Evolutionary conservation across 2,797 vertebrate genomes (phyloP).

Genomic region (Parotocinclus haroldoi): DNA sequence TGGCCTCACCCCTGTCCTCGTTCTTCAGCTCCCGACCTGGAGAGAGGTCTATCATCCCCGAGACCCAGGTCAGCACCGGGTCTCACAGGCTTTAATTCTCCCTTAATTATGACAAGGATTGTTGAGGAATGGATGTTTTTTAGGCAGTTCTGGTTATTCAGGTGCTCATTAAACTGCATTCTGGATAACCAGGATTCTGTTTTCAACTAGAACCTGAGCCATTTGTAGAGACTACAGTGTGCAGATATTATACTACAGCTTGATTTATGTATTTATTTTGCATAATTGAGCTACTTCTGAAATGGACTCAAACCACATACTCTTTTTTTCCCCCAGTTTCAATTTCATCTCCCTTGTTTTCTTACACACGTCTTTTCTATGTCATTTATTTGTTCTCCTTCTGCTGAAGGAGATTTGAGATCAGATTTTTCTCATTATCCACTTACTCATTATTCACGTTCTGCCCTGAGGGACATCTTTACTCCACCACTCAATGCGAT

Average conservation of each 20-base stretch:
- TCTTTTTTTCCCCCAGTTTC: conserved; percentile 44
- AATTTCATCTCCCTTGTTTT: conserved; percentile 47
- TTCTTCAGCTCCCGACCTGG: conserved; percentile 93
- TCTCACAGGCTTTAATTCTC: conserved; percentile 2
- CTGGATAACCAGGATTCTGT: conserved; percentile 1
- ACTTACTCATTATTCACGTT: conserved; percentile 35
- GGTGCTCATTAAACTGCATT: conserved; percentile 14
- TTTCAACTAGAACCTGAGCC: conserved; percentile 10
- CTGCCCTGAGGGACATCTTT: neutral
- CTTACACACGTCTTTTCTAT: conserved; percentile 13
- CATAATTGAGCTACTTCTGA: conserved; percentile 31
- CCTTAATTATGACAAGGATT: conserved; percentile 12
- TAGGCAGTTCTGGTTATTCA: conserved; percentile 8
- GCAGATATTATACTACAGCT: conserved; percentile 21
- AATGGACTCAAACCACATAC: conserved; percentile 17
- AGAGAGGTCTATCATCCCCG: conserved; percentile 91
- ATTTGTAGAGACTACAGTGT: conserved; percentile 13
- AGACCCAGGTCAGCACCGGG: conserved; percentile 86
- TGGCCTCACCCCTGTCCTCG: conserved; percentile 93
- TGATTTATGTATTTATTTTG: conserved; percentile 23
- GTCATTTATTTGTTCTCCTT: conserved; percentile 21
- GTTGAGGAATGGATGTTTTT: conserved; percentile 16
- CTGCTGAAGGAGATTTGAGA: neutral
- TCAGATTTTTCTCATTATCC: conserved; percentile 49
- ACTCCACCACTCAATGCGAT: conserved; percentile 50